phyloP scores from a whole-genome alignment of 1,140 invertebrate species.

The Eumaeus atala region DNA sequence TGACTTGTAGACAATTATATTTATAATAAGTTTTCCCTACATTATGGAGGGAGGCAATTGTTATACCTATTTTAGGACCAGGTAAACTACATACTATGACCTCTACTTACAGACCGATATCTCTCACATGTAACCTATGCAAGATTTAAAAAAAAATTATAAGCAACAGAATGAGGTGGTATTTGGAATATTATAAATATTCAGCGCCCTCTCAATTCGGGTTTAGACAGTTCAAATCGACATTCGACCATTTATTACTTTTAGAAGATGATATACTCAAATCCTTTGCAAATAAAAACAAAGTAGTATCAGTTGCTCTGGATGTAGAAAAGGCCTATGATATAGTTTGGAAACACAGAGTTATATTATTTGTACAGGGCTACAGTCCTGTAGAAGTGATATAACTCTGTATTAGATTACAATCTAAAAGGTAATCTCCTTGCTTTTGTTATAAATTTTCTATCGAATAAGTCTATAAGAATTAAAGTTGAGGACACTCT shows the following conservation, averaged over 20 bases:
- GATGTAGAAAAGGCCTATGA: constrained; percentile 30
- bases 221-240: constrained; percentile 4
- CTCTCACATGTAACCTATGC: not conserved
- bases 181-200: not conserved
- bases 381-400: no score
- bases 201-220: not conserved
- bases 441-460: constrained; percentile 25
- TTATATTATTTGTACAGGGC: constrained; percentile 19
- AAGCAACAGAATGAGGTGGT: constrained; percentile 1
- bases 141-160: constrained; percentile 1
- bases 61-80: no score
- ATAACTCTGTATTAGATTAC: no score
- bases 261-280: constrained; percentile 24
- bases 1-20: no score
- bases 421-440: constrained; percentile 23
- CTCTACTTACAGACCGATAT: not conserved
- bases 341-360: constrained; percentile 29
- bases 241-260: constrained; percentile 16
- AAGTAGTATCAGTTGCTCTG: constrained; percentile 21
- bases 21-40: no score
- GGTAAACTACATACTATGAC: not conserved
- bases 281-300: constrained; percentile 25
- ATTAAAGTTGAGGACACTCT: constrained; percentile 21
- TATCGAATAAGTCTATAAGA: constrained; percentile 17
- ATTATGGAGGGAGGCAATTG: no score